phyloP scores from a whole-genome alignment of 2,113 vertebrate species.

The Hippocampus comes region DNA sequence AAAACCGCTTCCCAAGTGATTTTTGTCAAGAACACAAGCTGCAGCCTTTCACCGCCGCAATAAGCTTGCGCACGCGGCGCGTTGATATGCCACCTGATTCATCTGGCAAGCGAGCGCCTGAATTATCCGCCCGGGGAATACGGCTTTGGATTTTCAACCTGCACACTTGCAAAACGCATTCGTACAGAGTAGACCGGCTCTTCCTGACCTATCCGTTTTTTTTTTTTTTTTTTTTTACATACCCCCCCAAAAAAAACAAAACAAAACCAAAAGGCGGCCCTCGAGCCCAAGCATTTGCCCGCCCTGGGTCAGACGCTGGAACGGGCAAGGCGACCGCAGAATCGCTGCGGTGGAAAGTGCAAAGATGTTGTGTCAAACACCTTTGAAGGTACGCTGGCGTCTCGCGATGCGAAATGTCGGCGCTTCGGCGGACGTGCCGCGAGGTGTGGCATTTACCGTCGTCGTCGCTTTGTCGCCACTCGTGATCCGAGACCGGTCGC shows the following conservation, averaged over 20 bases:
- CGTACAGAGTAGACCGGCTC: neutral
- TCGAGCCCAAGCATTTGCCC: no score
- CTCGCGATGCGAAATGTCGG: neutral
- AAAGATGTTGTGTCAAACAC: neutral
- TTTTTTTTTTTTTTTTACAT: no score
- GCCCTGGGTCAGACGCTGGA: no score
- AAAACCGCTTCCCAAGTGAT: constrained; percentile 57
- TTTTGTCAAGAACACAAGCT: constrained; percentile 61
- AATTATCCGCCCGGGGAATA: constrained; percentile 53
- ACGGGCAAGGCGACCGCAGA: no score
- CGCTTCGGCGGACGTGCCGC: neutral
- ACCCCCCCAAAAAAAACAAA: no score
- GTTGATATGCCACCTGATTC: constrained; percentile 50
- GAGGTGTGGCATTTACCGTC: neutral
- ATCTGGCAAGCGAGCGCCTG: constrained; percentile 56
- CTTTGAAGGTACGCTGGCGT: neutral
- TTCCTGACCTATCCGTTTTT: no score
- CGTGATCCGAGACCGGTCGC: neutral
- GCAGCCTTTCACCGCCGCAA: constrained; percentile 55
- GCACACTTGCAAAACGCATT: neutral
- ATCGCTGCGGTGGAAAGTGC: no score
- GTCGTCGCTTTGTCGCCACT: neutral
- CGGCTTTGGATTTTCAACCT: constrained; percentile 2
- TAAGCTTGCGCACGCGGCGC: constrained; percentile 42
- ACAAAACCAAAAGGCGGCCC: no score